These are phyloP conservation scores for Stenotaenia linearis DNA, from an alignment of 2,888 invertebrate genomes.

Conservation along the genomic window DNA sequence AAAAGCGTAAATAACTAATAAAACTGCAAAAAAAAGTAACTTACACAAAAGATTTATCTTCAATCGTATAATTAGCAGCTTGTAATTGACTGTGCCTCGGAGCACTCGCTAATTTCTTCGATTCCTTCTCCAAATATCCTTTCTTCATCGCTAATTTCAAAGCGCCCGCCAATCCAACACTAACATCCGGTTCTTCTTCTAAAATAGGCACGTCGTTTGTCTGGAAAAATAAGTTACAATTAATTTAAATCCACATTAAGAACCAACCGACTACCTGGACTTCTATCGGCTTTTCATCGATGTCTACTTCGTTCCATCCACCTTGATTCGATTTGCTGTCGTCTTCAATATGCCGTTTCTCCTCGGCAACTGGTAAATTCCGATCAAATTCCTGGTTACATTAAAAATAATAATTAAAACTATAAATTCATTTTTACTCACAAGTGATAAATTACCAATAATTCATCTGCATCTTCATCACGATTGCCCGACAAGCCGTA, in stretches of 20 bases:
- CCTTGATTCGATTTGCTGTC: conserved; percentile 57
- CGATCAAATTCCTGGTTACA: conserved; percentile 54
- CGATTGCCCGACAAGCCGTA: conserved; percentile 87
- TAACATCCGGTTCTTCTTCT: conserved; percentile 87
- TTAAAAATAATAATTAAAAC: not conserved
- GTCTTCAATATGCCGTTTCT: conserved; percentile 49
- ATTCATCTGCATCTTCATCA: conserved; percentile 69
- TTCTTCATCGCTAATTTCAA: conserved; percentile 85
- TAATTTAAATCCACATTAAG: not conserved
- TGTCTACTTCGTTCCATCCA: conserved; percentile 78
- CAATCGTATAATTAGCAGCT: conserved; percentile 66
- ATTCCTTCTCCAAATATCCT: conserved; percentile 82
- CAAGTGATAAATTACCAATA: conserved; percentile 51
- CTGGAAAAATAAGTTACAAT: conserved; percentile 32
- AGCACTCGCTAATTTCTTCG: conserved; percentile 64
- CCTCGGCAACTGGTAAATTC: conserved; percentile 46
- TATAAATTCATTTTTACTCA: not conserved
- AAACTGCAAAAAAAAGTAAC: conserved; percentile 42
- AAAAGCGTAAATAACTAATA: not conserved
- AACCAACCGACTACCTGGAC: conserved; percentile 40
- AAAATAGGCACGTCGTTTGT: conserved; percentile 57
- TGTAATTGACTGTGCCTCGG: conserved; percentile 66
- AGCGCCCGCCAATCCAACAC: conserved; percentile 87
- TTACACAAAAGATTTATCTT: conserved; percentile 41
- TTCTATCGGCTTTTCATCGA: conserved; percentile 50